Evolutionary conservation across 92 coral and sea anemone genomes (phyloP).

Genomic region (Muricea muricata): DNA sequence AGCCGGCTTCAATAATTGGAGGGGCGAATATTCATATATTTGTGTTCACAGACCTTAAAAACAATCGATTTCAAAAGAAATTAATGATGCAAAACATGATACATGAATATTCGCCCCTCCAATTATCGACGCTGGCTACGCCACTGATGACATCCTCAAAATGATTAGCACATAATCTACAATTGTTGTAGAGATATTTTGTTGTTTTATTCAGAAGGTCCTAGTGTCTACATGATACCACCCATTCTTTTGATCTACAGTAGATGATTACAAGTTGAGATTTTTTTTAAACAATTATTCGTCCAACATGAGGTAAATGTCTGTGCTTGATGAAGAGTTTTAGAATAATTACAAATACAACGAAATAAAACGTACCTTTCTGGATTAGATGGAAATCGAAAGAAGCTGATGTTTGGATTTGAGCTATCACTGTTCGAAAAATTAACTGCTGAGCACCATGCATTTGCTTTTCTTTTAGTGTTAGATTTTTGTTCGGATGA

Average conservation of each 20-base stretch:
- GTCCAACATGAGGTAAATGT: neutral
- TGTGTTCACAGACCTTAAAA: too few species aligned
- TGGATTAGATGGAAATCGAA: conserved; percentile 26
- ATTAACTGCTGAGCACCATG: conserved; percentile 21
- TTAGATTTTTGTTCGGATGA: neutral
- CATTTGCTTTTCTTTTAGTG: conserved; percentile 1
- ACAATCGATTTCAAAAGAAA: too few species aligned
- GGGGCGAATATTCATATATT: too few species aligned
- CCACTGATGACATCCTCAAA: too few species aligned
- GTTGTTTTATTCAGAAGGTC: too few species aligned
- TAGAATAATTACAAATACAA: neutral
- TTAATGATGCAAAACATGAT: too few species aligned
- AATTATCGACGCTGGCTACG: too few species aligned
- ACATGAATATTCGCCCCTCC: too few species aligned
- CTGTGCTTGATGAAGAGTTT: neutral
- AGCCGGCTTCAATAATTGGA: too few species aligned
- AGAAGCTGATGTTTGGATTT: conserved; percentile 25
- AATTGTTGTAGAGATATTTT: conserved; percentile 30
- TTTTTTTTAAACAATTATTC: neutral
- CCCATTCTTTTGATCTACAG: conserved; percentile 46
- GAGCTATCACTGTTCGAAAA: conserved; percentile 19
- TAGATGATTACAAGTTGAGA: neutral
- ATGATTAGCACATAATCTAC: conserved; percentile 25
- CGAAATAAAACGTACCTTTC: neutral
- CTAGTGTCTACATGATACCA: conserved; percentile 5